Evolutionary conservation across 2,797 vertebrate species (phyloP).

Genomic region (Syngnathus rostellatus): DNA sequence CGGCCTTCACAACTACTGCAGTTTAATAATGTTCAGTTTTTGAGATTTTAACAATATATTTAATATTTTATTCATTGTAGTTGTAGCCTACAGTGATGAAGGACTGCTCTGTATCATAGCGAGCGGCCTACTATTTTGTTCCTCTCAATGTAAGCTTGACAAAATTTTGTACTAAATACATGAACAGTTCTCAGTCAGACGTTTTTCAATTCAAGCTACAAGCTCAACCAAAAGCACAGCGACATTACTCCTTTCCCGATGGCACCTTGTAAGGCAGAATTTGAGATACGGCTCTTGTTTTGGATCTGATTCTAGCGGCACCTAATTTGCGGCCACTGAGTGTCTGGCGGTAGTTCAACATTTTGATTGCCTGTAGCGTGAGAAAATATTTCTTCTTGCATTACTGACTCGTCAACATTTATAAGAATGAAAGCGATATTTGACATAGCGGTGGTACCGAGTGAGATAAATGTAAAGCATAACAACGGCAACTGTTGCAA

Average conservation of each 20-base stretch:
- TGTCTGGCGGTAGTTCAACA: not conserved
- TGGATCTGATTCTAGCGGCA: not conserved
- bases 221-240: not conserved
- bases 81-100: not conserved
- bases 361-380: not conserved
- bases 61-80: not conserved
- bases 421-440: not conserved
- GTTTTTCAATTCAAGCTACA: not conserved
- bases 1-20: not conserved
- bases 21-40: not conserved
- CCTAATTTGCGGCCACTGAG: not conserved
- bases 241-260: not conserved
- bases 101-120: not conserved
- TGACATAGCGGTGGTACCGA: not conserved
- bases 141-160: not conserved
- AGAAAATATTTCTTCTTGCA: not conserved
- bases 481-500: conserved; percentile 3
- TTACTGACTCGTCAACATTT: not conserved
- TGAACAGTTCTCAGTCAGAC: not conserved
- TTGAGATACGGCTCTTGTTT: not conserved
- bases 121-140: not conserved
- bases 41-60: not conserved
- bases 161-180: not conserved
- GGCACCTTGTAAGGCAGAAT: not conserved
- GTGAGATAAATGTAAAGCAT: not conserved